Percentiles rank a stretch among this genome's conserved stretches.
phyloP scores from a whole-genome alignment of 2,888 invertebrate genomes.

The Halictus ligatus region DNA sequence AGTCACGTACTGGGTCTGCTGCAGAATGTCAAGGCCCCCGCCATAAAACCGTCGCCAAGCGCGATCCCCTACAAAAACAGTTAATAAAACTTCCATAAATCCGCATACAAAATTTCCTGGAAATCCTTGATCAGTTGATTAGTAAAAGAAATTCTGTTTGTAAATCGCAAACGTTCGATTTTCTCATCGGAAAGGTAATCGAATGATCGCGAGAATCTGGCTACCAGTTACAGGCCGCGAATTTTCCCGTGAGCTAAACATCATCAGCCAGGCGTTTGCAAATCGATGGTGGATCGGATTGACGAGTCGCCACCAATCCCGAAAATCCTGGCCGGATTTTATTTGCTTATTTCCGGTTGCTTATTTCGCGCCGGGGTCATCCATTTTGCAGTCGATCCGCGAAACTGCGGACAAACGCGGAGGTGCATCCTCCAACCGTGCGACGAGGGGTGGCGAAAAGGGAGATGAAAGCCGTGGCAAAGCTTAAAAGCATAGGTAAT shows the following conservation, averaged over 20 bases:
- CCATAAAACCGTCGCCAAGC: no score
- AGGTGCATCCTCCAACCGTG: not conserved
- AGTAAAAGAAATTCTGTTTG: no score
- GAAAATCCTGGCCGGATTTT: constrained; percentile 19
- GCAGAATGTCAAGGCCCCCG: no score
- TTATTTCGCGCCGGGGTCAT: constrained; percentile 15
- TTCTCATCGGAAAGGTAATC: not conserved
- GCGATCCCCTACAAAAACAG: no score
- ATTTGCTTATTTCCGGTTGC: no score
- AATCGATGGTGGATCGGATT: not conserved
- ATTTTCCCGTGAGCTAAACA: not conserved
- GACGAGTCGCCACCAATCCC: not conserved
- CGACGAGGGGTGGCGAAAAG: not conserved
- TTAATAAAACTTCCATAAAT: no score
- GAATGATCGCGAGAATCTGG: not conserved
- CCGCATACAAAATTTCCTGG: no score
- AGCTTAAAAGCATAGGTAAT: constrained; percentile 34
- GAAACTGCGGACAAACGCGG: constrained; percentile 14
- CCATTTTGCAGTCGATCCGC: constrained; percentile 14
- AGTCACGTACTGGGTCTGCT: no score
- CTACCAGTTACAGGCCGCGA: not conserved
- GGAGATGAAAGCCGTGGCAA: constrained; percentile 1
- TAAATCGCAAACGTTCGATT: no score
- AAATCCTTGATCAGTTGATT: no score
- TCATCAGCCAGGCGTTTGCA: not conserved